Evolutionary conservation across 1,140 invertebrate genomes (phyloP).

Genomic region (Danaus melanippus): DNA sequence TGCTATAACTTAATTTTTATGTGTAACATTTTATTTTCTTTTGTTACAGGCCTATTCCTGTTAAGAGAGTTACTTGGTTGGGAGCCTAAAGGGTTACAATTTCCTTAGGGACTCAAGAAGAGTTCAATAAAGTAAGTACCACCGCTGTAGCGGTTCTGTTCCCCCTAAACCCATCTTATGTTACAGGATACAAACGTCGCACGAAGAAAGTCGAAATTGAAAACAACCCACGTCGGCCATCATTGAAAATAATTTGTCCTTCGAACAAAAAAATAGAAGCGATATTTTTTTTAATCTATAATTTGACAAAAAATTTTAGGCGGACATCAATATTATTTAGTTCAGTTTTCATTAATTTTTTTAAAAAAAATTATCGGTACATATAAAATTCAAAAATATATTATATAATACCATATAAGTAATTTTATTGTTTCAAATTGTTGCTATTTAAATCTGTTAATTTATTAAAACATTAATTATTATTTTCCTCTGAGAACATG

Average conservation of each 20-base stretch:
- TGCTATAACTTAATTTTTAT: neutral
- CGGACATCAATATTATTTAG: no score
- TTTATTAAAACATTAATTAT: no score
- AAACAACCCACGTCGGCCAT: slow-evolving; percentile 1
- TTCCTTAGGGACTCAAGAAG: slow-evolving; percentile 64
- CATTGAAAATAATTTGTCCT: slow-evolving; percentile 1
- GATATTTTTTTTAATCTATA: no score
- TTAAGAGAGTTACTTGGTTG: slow-evolving; percentile 38
- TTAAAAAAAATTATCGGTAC: no score
- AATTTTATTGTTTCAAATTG: no score
- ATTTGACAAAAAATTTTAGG: no score
- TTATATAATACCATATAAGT: no score
- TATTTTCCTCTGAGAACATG: no score
- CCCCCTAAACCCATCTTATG: slow-evolving; percentile 34
- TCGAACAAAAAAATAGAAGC: no score
- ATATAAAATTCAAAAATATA: no score
- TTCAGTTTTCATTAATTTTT: no score
- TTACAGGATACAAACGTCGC: slow-evolving; percentile 30
- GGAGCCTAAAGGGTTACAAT: slow-evolving; percentile 63
- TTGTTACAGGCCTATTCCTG: slow-evolving; percentile 63
- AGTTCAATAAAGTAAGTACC: slow-evolving; percentile 67
- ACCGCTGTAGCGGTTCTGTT: slow-evolving; percentile 39
- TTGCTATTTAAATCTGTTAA: no score
- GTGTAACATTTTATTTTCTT: slow-evolving; percentile 16
- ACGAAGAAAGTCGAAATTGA: neutral